These are phyloP conservation scores for Neocrepidodera transversa DNA, from an alignment of 2,888 invertebrate species.

Conservation along the genomic window DNA sequence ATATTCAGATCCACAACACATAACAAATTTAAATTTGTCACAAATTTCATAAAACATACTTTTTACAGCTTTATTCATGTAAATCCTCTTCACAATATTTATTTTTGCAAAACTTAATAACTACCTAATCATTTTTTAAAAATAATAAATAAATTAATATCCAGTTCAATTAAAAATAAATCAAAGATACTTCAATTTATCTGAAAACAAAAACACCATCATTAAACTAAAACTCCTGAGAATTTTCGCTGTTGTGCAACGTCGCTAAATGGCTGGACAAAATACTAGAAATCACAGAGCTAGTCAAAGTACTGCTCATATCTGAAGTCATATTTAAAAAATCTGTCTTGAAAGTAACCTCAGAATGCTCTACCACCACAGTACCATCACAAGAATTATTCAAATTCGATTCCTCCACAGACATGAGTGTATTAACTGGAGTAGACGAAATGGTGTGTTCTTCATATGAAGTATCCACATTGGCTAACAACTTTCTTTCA, in stretches of 20 bases:
- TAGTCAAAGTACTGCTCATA: conserved; percentile 58
- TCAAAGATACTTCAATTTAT: no score
- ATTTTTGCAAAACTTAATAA: no score
- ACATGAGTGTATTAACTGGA: conserved; percentile 51
- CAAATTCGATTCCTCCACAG: conserved; percentile 56
- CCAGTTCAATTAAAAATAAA: no score
- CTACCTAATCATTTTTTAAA: no score
- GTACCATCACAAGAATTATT: conserved; percentile 58
- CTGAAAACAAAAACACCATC: no score
- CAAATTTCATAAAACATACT: no score
- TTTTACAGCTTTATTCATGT: no score
- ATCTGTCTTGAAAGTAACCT: conserved; percentile 36
- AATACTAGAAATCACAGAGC: conserved; percentile 57
- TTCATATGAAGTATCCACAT: conserved; percentile 53
- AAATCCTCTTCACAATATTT: no score
- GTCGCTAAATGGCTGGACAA: conserved; percentile 53
- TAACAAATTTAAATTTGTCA: no score
- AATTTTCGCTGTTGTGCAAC: conserved; percentile 52
- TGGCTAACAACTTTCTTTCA: conserved; percentile 52
- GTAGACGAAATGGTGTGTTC: conserved; percentile 55
- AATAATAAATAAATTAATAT: no score
- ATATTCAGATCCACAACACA: no score
- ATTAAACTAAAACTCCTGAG: conserved; percentile 53
- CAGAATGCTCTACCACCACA: conserved; percentile 50
- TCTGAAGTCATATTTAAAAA: conserved; percentile 58